Conservation (phyloP, 2,797 vertebrate species). For the Huso huso region DNA sequence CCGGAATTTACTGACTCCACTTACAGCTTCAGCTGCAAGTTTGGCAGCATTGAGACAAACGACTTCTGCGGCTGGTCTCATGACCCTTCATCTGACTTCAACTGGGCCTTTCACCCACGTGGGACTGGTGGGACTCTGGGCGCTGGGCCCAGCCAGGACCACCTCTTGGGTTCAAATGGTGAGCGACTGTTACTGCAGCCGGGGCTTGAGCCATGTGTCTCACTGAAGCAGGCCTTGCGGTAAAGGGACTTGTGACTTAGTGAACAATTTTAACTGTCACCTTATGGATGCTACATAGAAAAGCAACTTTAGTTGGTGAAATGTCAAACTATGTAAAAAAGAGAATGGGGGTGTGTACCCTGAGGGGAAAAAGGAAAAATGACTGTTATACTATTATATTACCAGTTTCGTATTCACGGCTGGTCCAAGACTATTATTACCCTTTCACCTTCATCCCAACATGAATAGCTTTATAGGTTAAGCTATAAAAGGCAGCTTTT, state of each 20-base stretch:
- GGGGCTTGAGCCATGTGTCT: too few species aligned
- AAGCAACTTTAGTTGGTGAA: too few species aligned
- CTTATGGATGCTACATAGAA: too few species aligned
- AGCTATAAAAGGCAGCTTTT: neutral
- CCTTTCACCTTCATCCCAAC: neutral
- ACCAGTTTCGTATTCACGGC: too few species aligned
- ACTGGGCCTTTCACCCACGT: slow-evolving; percentile 69
- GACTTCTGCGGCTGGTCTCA: slow-evolving; percentile 84
- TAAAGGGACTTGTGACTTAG: too few species aligned
- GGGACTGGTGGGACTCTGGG: slow-evolving; percentile 42
- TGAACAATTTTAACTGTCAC: too few species aligned
- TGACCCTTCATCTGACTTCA: slow-evolving; percentile 73
- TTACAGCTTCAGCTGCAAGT: slow-evolving; percentile 78
- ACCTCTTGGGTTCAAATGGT: slow-evolving; percentile 53
- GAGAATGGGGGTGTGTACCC: too few species aligned
- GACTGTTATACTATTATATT: too few species aligned
- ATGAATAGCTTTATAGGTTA: neutral
- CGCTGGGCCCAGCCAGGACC: slow-evolving; percentile 48
- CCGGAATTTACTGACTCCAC: slow-evolving; percentile 56
- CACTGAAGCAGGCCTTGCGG: too few species aligned
- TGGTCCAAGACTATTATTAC: too few species aligned
- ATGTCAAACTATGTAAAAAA: too few species aligned
- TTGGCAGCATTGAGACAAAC: slow-evolving; percentile 42
- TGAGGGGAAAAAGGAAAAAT: too few species aligned
- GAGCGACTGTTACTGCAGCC: slow-evolving; percentile 27